Percentiles rank a stretch among this genome's conserved stretches.
Conservation (phyloP, 2,888 invertebrate genomes). For the Drosophila pegasa region DNA sequence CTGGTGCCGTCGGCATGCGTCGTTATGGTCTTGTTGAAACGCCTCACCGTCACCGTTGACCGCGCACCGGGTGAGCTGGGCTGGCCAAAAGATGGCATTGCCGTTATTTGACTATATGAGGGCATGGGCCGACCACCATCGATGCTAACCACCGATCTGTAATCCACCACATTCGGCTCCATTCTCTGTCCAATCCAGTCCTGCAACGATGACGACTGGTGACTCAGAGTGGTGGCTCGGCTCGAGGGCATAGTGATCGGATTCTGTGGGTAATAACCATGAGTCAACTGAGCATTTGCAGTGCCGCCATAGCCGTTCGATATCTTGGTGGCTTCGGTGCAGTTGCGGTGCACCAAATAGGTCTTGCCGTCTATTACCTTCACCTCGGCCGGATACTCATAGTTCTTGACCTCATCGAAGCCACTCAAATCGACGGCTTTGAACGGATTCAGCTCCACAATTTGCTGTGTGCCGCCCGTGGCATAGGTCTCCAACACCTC, state of each 20-base stretch:
- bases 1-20: slow-evolving; percentile 78
- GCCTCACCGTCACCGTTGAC: slow-evolving; percentile 73
- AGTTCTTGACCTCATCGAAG: slow-evolving; percentile 81
- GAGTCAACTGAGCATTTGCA: slow-evolving; percentile 37
- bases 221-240: slow-evolving; percentile 43
- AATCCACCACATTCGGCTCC: slow-evolving; percentile 80
- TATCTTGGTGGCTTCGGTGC: slow-evolving; percentile 77
- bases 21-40: slow-evolving; percentile 78
- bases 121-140: slow-evolving; percentile 34
- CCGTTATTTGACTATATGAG: slow-evolving; percentile 23
- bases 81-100: slow-evolving; percentile 48
- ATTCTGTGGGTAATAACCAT: slow-evolving; percentile 26
- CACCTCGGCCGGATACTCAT: slow-evolving; percentile 82
- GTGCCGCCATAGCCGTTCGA: slow-evolving; percentile 47
- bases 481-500: slow-evolving; percentile 69
- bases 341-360: slow-evolving; percentile 82
- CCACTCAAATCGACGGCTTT: slow-evolving; percentile 74
- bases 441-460: slow-evolving; percentile 62
- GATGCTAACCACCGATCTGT: slow-evolving; percentile 79
- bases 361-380: slow-evolving; percentile 83
- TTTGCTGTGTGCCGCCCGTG: slow-evolving; percentile 58
- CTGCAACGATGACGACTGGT: slow-evolving; percentile 70
- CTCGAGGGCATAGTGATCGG: slow-evolving; percentile 15
- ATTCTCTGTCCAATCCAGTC: slow-evolving; percentile 75
- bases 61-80: slow-evolving; percentile 33